Evolutionary conservation across 2,888 invertebrate species (phyloP).

Genomic region (Pelosia muscerda): DNA sequence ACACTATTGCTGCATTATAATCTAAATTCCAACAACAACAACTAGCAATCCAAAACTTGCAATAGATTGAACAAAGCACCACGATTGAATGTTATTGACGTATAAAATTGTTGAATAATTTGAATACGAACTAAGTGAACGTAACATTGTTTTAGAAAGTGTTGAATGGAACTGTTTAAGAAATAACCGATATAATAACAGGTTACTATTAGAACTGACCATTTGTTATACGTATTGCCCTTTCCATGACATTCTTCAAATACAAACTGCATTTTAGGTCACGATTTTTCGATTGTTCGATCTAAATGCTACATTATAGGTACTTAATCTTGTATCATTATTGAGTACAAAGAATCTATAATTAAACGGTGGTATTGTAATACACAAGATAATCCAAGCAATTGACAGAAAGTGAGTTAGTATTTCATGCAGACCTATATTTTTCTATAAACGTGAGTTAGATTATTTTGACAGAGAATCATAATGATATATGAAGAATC

Average conservation of each 20-base stretch:
- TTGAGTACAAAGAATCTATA: slow-evolving; percentile 16
- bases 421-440: background rate
- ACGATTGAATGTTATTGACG: slow-evolving; percentile 60
- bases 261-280: slow-evolving; percentile 59
- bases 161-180: slow-evolving; percentile 67
- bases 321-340: slow-evolving; percentile 51
- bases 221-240: slow-evolving; percentile 66
- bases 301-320: slow-evolving; percentile 50
- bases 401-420: background rate
- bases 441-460: too few species aligned
- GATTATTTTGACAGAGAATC: too few species aligned
- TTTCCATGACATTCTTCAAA: slow-evolving; percentile 75
- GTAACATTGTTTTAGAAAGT: slow-evolving; percentile 80
- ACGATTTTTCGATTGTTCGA: slow-evolving; percentile 67
- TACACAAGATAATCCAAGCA: background rate
- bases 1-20: background rate
- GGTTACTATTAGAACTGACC: slow-evolving; percentile 62
- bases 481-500: too few species aligned
- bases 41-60: slow-evolving; percentile 33
- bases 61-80: slow-evolving; percentile 52
- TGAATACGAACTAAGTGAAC: slow-evolving; percentile 74
- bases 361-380: background rate
- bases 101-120: slow-evolving; percentile 74
- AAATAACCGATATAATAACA: slow-evolving; percentile 62
- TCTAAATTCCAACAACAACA: slow-evolving; percentile 7